A percentile compares a stretch with the other conserved stretches of the same genome.
Conservation (phyloP, 2,888 invertebrate species). For the Cantharis flavilabris region DNA sequence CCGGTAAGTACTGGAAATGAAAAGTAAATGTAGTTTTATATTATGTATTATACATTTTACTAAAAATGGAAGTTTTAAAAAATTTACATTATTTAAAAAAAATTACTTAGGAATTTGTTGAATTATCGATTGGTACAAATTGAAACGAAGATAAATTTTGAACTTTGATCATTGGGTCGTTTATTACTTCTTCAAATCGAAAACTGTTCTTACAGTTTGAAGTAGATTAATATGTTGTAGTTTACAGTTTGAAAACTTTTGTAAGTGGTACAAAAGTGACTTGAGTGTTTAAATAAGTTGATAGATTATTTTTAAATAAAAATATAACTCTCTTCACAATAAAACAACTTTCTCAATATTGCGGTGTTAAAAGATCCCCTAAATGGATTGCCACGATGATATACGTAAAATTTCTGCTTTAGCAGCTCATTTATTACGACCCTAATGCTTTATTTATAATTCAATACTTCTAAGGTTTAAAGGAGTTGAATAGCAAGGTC, state of each 20-base stretch:
- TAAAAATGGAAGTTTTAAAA: neutral
- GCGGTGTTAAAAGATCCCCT: neutral
- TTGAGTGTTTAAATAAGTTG: neutral
- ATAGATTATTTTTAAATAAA: neutral
- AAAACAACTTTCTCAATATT: neutral
- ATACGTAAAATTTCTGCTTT: neutral
- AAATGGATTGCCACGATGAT: neutral
- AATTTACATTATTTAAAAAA: neutral
- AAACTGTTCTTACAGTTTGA: neutral
- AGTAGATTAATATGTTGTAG: conserved; percentile 5
- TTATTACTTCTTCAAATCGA: conserved; percentile 8
- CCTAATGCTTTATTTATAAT: conserved; percentile 8
- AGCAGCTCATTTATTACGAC: conserved; percentile 2
- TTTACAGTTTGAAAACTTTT: neutral
- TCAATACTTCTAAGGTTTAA: conserved; percentile 1
- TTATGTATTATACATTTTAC: neutral
- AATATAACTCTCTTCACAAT: neutral
- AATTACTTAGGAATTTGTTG: neutral
- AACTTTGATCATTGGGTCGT: conserved; percentile 6
- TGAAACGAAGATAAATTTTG: conserved; percentile 6
- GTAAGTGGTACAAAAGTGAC: neutral
- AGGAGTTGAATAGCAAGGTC: neutral
- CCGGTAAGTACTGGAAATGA: neutral
- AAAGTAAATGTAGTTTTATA: neutral
- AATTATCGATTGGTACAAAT: neutral